A percentile compares a stretch with the other conserved stretches of the same genome.
Conservation (phyloP, 2,113 vertebrate species). For the Podarcis raffonei region DNA sequence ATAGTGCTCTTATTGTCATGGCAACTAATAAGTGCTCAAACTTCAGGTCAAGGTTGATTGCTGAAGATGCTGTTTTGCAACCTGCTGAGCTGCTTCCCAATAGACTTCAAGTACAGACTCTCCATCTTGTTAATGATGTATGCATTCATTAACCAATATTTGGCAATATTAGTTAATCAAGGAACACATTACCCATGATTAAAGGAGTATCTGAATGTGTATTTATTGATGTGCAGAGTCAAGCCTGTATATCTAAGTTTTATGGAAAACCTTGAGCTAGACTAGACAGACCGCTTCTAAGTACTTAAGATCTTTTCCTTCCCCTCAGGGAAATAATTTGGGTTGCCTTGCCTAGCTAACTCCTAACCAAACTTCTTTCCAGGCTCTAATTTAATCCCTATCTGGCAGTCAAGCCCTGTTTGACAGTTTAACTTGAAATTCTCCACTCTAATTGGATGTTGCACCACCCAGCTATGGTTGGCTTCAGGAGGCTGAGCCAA, state of each 20-base stretch:
- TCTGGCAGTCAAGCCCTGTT: too few relatives aligned
- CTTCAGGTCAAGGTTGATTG: constrained; percentile 46
- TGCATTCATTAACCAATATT: constrained; percentile 45
- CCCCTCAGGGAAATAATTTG: too few relatives aligned
- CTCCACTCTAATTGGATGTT: too few relatives aligned
- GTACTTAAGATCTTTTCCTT: too few relatives aligned
- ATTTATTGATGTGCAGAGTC: constrained; percentile 41
- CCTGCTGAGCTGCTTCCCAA: constrained; percentile 36
- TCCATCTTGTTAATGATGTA: constrained; percentile 43
- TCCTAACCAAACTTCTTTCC: too few relatives aligned
- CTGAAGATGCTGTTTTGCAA: constrained; percentile 42
- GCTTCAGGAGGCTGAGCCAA: too few relatives aligned
- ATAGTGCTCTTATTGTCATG: constrained; percentile 45
- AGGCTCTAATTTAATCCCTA: too few relatives aligned
- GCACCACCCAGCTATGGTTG: too few relatives aligned
- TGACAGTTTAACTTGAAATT: too few relatives aligned
- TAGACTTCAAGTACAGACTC: constrained; percentile 9
- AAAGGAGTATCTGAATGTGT: constrained; percentile 57
- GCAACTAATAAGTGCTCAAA: constrained; percentile 45
- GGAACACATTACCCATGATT: constrained; percentile 52
- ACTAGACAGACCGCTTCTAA: neutral
- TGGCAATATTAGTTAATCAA: constrained; percentile 58
- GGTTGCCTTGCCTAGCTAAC: too few relatives aligned
- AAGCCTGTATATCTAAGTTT: constrained; percentile 6
- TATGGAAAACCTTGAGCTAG: neutral